These are phyloP conservation scores for Trissolcus brochymenae DNA, from an alignment of 2,888 invertebrate species.

Conservation along the genomic window DNA sequence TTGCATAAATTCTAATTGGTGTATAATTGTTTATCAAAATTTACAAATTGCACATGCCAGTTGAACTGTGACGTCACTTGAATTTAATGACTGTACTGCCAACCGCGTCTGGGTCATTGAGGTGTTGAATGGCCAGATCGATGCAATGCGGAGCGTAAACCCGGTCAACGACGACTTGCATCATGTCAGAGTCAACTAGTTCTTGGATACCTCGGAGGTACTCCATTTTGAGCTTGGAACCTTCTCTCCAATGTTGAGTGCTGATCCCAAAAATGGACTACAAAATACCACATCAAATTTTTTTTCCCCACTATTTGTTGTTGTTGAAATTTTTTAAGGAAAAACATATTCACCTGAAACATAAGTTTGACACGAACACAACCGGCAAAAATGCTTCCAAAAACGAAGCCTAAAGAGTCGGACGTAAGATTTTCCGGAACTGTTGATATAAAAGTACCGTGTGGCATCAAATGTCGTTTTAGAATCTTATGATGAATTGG, in stretches of 20 bases:
- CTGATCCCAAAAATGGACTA: conserved; percentile 74
- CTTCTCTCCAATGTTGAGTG: conserved; percentile 70
- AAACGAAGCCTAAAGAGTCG: conserved; percentile 78
- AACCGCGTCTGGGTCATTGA: conserved; percentile 75
- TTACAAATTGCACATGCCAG: conserved; percentile 5
- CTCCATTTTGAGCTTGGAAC: conserved; percentile 67
- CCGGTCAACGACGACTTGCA: conserved; percentile 80
- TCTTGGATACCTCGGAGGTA: conserved; percentile 74
- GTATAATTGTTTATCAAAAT: conserved; percentile 32
- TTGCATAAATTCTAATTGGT: neutral
- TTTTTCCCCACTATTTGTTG: too few relatives aligned
- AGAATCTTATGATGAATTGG: conserved; percentile 71
- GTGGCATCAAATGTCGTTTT: conserved; percentile 70
- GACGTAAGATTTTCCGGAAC: conserved; percentile 77
- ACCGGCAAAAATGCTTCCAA: conserved; percentile 76
- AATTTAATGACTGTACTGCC: conserved; percentile 78
- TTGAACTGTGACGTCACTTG: conserved; percentile 65
- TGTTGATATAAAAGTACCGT: conserved; percentile 78
- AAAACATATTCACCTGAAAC: conserved; percentile 73
- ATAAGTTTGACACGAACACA: conserved; percentile 76
- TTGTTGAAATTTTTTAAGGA: neutral
- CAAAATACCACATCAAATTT: conserved; percentile 48
- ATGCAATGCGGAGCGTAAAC: conserved; percentile 77
- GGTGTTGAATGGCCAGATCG: conserved; percentile 76
- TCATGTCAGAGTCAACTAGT: conserved; percentile 78